phyloP scores from a whole-genome alignment of 2,797 vertebrate genomes.

The Acanthurus tractus region DNA sequence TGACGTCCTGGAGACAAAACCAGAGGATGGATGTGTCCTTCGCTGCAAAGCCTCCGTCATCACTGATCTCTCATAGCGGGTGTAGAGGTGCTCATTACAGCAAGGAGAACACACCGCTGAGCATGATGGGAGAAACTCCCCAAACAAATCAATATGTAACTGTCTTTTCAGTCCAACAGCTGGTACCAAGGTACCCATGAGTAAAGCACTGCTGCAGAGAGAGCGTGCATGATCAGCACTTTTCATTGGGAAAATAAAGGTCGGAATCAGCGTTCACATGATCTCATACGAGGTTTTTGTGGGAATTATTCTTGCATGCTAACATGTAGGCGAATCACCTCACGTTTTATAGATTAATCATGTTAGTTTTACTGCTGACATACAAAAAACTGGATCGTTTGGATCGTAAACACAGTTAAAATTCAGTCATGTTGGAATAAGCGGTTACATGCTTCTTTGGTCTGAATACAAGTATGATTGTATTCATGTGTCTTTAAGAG shows the following conservation, averaged over 20 bases:
- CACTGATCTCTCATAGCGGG: conserved; percentile 13
- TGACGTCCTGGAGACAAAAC: conserved; percentile 60
- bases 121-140: conserved; percentile 33
- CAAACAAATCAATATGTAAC: conserved; percentile 40
- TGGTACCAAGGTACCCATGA: conserved; percentile 36
- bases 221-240: conserved; percentile 1
- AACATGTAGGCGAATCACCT: conserved; percentile 6
- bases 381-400: conserved; percentile 12
- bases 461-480: not conserved
- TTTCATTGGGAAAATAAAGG: conserved; percentile 32
- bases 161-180: conserved; percentile 27
- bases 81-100: conserved; percentile 20
- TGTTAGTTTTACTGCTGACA: conserved; percentile 18
- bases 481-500: not conserved
- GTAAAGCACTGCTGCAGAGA: conserved; percentile 22
- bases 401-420: not conserved
- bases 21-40: conserved; percentile 31
- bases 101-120: not conserved
- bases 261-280: conserved; percentile 20
- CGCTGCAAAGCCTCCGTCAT: not conserved
- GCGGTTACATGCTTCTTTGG: not conserved
- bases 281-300: not conserved
- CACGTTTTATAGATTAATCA: conserved; percentile 12
- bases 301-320: conserved; percentile 25
- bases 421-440: not conserved